These are phyloP conservation scores for Lepus timidus DNA, from an alignment of 2,113 vertebrate genomes.

Conservation along the genomic window DNA sequence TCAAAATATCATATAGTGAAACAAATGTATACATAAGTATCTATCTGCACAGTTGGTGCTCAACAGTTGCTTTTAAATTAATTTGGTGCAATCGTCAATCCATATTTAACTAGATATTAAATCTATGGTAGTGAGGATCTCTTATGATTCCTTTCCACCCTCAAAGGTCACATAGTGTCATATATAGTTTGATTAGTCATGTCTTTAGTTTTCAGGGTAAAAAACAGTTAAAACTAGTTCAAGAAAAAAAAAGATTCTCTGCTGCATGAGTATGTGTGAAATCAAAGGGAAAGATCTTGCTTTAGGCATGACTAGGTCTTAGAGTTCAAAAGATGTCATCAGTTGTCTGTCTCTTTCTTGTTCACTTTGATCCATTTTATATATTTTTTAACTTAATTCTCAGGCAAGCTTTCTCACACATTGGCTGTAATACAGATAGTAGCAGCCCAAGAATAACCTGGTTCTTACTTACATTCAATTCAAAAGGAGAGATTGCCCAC, in stretches of 20 bases:
- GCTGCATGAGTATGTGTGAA: background rate
- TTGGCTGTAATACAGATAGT: background rate
- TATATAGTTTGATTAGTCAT: background rate
- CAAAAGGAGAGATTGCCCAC: background rate
- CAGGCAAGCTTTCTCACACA: background rate
- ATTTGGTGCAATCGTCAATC: background rate
- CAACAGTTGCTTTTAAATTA: background rate
- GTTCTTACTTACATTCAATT: background rate
- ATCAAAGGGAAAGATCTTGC: constrained; percentile 58
- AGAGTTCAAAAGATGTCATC: constrained; percentile 52
- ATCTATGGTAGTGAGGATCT: background rate
- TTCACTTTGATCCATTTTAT: constrained; percentile 65
- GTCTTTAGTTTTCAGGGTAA: background rate
- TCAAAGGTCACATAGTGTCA: background rate
- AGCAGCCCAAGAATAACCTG: background rate
- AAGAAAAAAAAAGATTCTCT: background rate
- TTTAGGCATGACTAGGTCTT: constrained; percentile 3
- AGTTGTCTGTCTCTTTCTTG: constrained; percentile 39
- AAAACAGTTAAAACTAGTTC: background rate
- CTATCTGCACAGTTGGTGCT: background rate
- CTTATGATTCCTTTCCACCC: background rate
- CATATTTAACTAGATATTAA: constrained; percentile 5
- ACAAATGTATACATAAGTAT: rapidly evolving
- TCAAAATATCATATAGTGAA: background rate
- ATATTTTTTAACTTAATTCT: constrained; percentile 40